Conservation (phyloP, 2,113 vertebrate genomes). For the Heterotis niloticus region DNA sequence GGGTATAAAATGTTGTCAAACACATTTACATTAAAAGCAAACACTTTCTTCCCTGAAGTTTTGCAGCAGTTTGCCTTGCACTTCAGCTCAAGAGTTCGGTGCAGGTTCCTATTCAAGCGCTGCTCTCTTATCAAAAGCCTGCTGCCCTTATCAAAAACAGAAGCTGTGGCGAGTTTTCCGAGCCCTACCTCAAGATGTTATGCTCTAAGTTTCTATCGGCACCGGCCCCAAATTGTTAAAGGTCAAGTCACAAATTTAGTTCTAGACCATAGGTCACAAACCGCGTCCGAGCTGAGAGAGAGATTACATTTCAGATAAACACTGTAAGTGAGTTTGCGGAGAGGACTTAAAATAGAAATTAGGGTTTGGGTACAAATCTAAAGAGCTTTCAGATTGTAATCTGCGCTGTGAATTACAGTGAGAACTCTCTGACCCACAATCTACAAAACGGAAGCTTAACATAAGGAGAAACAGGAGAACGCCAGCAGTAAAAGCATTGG, state of each 20-base stretch:
- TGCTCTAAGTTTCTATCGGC: constrained; percentile 55
- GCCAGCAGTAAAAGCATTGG: not conserved
- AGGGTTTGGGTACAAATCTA: constrained; percentile 49
- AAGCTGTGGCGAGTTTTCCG: not conserved
- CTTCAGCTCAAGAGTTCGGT: too few species aligned
- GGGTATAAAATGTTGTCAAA: too few species aligned
- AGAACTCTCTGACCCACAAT: constrained; percentile 36
- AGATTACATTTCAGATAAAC: constrained; percentile 61
- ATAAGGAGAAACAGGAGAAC: not conserved
- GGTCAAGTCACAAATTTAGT: constrained; percentile 44
- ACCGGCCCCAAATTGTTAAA: constrained; percentile 54
- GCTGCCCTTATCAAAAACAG: not conserved
- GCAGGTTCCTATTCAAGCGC: too few species aligned
- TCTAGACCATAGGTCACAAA: not conserved
- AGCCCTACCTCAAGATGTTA: not conserved
- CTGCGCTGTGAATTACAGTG: constrained; percentile 47
- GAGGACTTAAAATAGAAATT: constrained; percentile 33
- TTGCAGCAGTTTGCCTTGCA: too few species aligned
- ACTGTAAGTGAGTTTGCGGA: constrained; percentile 40
- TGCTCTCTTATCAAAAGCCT: not conserved
- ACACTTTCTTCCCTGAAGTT: too few species aligned
- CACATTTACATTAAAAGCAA: too few species aligned
- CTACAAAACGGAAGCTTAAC: not conserved
- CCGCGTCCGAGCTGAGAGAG: constrained; percentile 47
- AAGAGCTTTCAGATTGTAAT: constrained; percentile 50